A percentile compares a stretch with the other conserved stretches of the same genome.
These are phyloP conservation scores for Hypercompe scribonia DNA, from an alignment of 2,888 invertebrate genomes.

Conservation along the genomic window DNA sequence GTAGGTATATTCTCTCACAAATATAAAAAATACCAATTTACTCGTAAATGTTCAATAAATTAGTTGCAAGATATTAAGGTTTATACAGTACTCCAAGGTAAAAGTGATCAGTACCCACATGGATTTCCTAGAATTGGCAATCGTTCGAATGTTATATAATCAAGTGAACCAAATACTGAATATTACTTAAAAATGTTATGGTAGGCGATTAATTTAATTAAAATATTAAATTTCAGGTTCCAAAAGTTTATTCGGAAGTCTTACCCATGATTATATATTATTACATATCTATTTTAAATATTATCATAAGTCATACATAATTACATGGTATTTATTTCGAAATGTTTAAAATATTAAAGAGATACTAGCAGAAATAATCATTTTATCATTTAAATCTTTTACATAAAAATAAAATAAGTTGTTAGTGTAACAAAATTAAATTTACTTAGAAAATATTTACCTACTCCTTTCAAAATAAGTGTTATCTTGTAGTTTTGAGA, in stretches of 20 bases:
- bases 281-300: no score
- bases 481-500: slow-evolving; percentile 44
- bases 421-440: background rate
- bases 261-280: background rate
- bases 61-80: slow-evolving; percentile 7
- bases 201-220: no score
- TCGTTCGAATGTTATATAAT: slow-evolving; percentile 2
- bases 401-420: background rate
- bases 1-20: slow-evolving; percentile 13
- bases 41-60: slow-evolving; percentile 14
- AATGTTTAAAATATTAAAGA: no score
- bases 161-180: slow-evolving; percentile 8
- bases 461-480: slow-evolving; percentile 33
- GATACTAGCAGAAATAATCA: no score
- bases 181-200: background rate
- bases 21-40: slow-evolving; percentile 14
- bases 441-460: background rate
- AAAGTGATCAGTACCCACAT: background rate
- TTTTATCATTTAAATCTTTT: background rate
- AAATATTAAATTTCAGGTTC: background rate
- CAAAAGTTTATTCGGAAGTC: background rate
- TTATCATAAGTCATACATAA: background rate
- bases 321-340: background rate
- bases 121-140: background rate
- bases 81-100: slow-evolving; percentile 2